Percentiles rank a stretch among this genome's conserved stretches.
These are phyloP conservation scores for Anguilla rostrata DNA, from an alignment of 2,113 vertebrate species.

Conservation along the genomic window DNA sequence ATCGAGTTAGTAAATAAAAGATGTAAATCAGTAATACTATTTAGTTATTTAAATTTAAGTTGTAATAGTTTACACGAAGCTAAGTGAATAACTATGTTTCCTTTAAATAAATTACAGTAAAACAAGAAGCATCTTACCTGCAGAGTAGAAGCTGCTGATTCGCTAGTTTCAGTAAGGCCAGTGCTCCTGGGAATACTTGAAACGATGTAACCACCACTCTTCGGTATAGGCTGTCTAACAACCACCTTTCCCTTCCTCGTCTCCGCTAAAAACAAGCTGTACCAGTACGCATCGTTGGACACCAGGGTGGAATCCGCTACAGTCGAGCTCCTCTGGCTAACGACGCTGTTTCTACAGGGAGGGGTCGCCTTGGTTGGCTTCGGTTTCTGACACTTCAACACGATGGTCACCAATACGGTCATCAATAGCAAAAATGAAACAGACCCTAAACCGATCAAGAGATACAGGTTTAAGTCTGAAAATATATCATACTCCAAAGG, in stretches of 20 bases:
- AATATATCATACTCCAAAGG: conserved; percentile 63
- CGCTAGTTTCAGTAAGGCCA: conserved; percentile 47
- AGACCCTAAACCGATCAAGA: conserved; percentile 71
- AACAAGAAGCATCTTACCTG: conserved; percentile 30
- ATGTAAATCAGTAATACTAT: too few relatives aligned
- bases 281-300: conserved; percentile 60
- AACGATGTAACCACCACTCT: conserved; percentile 54
- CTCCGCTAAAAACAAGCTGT: conserved; percentile 52
- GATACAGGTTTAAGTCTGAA: conserved; percentile 58
- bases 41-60: too few relatives aligned
- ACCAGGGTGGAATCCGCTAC: conserved; percentile 50
- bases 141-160: conserved; percentile 44
- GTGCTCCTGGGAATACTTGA: conserved; percentile 51
- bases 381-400: conserved; percentile 58
- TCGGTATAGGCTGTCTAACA: conserved; percentile 50
- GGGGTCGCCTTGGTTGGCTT: conserved; percentile 44
- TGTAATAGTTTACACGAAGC: too few relatives aligned
- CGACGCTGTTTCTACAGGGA: conserved; percentile 52
- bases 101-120: too few relatives aligned
- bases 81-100: too few relatives aligned
- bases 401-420: conserved; percentile 62
- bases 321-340: conserved; percentile 52
- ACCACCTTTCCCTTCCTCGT: conserved; percentile 53
- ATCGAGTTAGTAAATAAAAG: too few relatives aligned
- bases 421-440: conserved; percentile 74